A percentile compares a stretch with the other conserved stretches of the same genome.
These are phyloP conservation scores for Drosophila mojavensis DNA, from an alignment of 1,140 invertebrate genomes.

Conservation along the genomic window DNA sequence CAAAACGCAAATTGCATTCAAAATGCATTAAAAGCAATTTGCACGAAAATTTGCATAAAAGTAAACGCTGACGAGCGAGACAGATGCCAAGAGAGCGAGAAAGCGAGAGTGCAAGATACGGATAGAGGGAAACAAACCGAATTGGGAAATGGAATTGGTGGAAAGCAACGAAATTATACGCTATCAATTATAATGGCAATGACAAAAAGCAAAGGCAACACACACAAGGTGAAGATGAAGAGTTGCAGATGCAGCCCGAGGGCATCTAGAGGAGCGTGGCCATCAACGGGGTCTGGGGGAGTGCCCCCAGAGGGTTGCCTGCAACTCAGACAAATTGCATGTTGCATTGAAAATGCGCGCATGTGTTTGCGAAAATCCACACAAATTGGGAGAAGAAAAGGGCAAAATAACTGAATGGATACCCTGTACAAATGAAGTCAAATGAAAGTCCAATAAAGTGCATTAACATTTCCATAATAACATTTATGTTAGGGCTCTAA, in stretches of 20 bases:
- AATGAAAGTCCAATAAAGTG: too few relatives aligned
- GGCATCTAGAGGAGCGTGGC: slow-evolving; percentile 1
- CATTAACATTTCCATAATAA: too few relatives aligned
- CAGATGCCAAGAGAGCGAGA: background rate
- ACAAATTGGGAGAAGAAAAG: slow-evolving; percentile 8
- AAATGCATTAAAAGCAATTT: slow-evolving; percentile 83
- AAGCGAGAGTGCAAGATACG: background rate
- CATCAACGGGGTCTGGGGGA: slow-evolving; percentile 1
- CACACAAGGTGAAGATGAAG: slow-evolving; percentile 70
- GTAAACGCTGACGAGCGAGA: slow-evolving; percentile 41
- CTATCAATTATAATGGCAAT: slow-evolving; percentile 82
- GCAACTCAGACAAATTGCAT: slow-evolving; percentile 57
- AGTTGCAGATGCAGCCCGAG: slow-evolving; percentile 21
- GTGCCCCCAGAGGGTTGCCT: slow-evolving; percentile 10
- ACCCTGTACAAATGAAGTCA: slow-evolving; percentile 20
- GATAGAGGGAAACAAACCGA: background rate
- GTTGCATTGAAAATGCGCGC: slow-evolving; percentile 60
- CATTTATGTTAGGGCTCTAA: background rate
- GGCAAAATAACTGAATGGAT: background rate
- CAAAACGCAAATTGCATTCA: slow-evolving; percentile 82
- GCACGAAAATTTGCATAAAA: slow-evolving; percentile 81
- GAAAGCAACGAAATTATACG: slow-evolving; percentile 72
- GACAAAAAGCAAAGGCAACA: slow-evolving; percentile 74
- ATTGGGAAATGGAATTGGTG: slow-evolving; percentile 33
- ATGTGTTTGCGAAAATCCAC: slow-evolving; percentile 41